These are phyloP conservation scores for Amphimedon queenslandica DNA, from an alignment of 37 sponge, comb jelly and placozoan species.

Conservation along the genomic window DNA sequence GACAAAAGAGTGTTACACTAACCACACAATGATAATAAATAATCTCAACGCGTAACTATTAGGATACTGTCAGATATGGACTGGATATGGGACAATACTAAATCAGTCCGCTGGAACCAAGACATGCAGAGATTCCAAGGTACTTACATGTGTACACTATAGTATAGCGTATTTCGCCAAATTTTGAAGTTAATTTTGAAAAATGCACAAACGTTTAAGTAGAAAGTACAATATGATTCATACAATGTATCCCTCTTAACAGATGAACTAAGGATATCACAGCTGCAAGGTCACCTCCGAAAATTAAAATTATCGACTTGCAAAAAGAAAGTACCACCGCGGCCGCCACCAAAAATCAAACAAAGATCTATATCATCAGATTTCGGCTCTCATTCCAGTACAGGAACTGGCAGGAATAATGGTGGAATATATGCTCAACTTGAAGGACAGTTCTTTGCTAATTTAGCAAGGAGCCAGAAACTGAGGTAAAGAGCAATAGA, in stretches of 20 bases:
- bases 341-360: too few relatives aligned
- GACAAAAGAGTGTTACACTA: too few relatives aligned
- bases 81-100: conserved; percentile 68
- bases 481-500: not conserved
- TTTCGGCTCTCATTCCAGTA: too few relatives aligned
- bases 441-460: conserved; percentile 56
- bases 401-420: conserved; percentile 3
- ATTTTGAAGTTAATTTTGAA: too few relatives aligned
- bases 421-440: conserved; percentile 52
- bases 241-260: too few relatives aligned
- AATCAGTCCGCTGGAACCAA: conserved; percentile 63
- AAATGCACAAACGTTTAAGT: too few relatives aligned
- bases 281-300: conserved; percentile 6
- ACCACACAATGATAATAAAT: too few relatives aligned
- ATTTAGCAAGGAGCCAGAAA: not conserved
- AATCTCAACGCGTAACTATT: too few relatives aligned
- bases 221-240: too few relatives aligned
- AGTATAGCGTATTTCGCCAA: not conserved
- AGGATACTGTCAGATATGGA: too few relatives aligned
- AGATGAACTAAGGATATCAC: conserved; percentile 21
- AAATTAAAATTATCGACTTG: not conserved
- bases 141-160: conserved; percentile 23
- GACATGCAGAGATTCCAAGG: conserved; percentile 77
- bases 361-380: too few relatives aligned
- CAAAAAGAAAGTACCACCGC: too few relatives aligned